Percentiles rank a stretch among this genome's conserved stretches.
Conservation (phyloP, 2,888 invertebrate genomes). For the Lithophane semibrunnea region DNA sequence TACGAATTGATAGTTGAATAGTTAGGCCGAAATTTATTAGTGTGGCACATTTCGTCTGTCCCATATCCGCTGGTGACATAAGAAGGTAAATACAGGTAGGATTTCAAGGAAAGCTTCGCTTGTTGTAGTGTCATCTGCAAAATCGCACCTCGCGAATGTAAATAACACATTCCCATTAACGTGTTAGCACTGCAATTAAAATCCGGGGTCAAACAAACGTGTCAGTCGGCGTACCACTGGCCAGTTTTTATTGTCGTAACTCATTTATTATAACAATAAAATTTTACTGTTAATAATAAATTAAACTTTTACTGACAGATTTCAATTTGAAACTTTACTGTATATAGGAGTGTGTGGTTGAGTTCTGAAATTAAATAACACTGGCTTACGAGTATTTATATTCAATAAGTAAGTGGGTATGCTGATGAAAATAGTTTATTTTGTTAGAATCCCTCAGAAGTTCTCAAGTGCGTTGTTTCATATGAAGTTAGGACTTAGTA, state of each 20-base stretch:
- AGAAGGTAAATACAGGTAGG: constrained; percentile 21
- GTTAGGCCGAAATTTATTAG: constrained; percentile 76
- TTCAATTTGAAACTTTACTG: constrained; percentile 36
- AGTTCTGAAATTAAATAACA: constrained; percentile 20
- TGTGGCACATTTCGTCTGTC: constrained; percentile 54
- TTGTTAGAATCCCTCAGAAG: constrained; percentile 17
- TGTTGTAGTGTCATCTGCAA: constrained; percentile 14
- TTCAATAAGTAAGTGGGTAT: constrained; percentile 3
- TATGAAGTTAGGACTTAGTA: background rate
- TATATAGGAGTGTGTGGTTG: constrained; percentile 9
- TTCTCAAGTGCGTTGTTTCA: constrained; percentile 12
- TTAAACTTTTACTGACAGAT: constrained; percentile 30
- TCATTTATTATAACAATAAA: constrained; percentile 30
- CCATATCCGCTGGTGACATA: constrained; percentile 16
- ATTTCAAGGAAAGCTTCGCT: constrained; percentile 19
- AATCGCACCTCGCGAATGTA: constrained; percentile 27
- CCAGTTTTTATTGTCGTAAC: constrained; percentile 20
- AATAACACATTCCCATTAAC: constrained; percentile 27
- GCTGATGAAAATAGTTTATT: constrained; percentile 25
- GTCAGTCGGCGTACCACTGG: constrained; percentile 30
- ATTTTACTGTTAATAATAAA: constrained; percentile 39
- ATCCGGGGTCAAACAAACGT: constrained; percentile 43
- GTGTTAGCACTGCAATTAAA: constrained; percentile 44
- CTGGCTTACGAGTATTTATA: constrained; percentile 13
- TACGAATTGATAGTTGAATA: constrained; percentile 73